Base-by-base conservation (phyloP, 2,797 vertebrate genomes). In the Gymnoscopelus braueri region DNA sequence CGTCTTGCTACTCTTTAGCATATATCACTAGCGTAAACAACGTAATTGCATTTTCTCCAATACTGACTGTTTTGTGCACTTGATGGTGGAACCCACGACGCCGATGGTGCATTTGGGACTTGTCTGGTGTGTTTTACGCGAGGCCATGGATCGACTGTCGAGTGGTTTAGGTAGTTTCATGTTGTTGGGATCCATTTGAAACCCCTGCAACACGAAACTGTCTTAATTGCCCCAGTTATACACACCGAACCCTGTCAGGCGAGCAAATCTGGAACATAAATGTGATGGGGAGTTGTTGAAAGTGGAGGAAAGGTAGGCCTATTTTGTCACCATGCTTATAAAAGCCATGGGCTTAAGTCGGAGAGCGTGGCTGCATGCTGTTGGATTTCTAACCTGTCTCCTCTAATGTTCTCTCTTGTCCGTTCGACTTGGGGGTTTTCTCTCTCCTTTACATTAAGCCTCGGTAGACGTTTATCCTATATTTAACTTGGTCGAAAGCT, bases 111-210 rank as follows among this genome's bases (percentile, higher is more conserved):
- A 39, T 80, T 19, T 85, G 58, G 29, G 75, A 81, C 74, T 75
- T 63, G 77, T 49, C 75, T 69, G 78, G 69, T 83, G 69, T 78
- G 75, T 79, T 85, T 75, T 80, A 74, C 77, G 72, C 60, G 79
- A 88, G 88, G 76, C 86, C 87, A 9, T 84, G 73, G 85, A 92
- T 84, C 77, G 88, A 96, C 96, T 97, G 96, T 89, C 92, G 93
- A 94, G 96, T 97, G 96, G 95, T 97, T 96, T 98, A 98, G 97
- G 97, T 98, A 98, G 96, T 98, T 97, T 97, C 96, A 96, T 97
- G 97, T 98, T 98, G 97, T 98, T 97, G 97, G 97, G 95, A 95
- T 97, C 92, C 91, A 89, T 92, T 94, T 94, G 95, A 77, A 95
- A 93, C 95, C 96, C 95, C 97, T 96, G 95, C 97, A 97, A 96